Conservation (phyloP, 1,140 invertebrate species). For the Ceratitis capitata region DNA sequence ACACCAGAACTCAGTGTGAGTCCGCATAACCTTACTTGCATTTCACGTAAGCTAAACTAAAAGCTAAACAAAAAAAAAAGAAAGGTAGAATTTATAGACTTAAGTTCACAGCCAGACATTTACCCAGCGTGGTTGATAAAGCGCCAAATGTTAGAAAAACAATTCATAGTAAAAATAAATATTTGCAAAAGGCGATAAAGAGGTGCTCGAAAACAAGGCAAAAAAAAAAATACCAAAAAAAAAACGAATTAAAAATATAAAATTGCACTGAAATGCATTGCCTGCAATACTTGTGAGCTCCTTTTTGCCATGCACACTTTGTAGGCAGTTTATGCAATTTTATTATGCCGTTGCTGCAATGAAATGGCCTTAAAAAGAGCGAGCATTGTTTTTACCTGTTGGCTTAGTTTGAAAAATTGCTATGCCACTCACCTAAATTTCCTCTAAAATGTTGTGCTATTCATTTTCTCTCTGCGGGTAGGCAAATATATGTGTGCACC, state of each 20-base stretch:
- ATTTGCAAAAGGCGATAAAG: background rate
- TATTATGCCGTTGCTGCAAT: background rate
- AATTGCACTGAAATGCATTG: background rate
- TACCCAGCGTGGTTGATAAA: slow-evolving; percentile 11
- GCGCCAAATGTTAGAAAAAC: slow-evolving; percentile 22
- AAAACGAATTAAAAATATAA: background rate
- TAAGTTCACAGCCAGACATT: background rate
- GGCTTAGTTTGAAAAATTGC: slow-evolving; percentile 24
- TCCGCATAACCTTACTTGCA: background rate
- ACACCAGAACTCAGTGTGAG: background rate
- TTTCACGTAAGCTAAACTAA: too few species aligned
- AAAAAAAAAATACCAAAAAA: background rate
- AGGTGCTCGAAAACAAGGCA: background rate
- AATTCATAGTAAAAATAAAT: background rate
- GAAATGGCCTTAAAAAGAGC: background rate
- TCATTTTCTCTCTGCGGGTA: too few species aligned
- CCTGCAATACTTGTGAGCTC: background rate
- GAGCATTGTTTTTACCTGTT: slow-evolving; percentile 9
- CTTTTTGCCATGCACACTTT: background rate
- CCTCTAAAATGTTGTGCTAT: background rate
- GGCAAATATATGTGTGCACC: background rate
- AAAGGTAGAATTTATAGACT: background rate
- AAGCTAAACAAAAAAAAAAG: too few species aligned
- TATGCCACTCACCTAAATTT: background rate
- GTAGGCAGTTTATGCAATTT: slow-evolving; percentile 11